These are phyloP conservation scores for Platysteira castanea DNA, from an alignment of 2,113 vertebrate genomes.

Conservation along the genomic window DNA sequence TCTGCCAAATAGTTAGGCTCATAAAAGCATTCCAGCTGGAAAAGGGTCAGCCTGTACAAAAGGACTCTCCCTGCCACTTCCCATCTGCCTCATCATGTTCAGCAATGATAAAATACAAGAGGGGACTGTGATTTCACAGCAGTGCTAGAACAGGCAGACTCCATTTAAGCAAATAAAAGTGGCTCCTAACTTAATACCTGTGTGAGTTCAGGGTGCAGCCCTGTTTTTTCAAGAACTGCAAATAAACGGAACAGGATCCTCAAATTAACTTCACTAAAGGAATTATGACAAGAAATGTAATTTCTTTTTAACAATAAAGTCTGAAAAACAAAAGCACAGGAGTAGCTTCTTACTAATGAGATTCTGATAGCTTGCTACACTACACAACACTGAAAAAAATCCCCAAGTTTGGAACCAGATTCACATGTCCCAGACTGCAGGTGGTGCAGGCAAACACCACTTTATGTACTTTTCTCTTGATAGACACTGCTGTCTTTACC, in stretches of 20 bases:
- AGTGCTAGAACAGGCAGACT: neutral
- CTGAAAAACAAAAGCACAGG: neutral
- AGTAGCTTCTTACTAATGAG: neutral
- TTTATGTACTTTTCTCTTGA: neutral
- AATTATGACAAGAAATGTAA: neutral
- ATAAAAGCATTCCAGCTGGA: neutral
- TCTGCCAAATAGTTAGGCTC: neutral
- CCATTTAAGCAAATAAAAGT: neutral
- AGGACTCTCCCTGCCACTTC: fast-evolving
- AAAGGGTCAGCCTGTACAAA: neutral
- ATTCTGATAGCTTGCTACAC: neutral
- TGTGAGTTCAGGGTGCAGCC: neutral
- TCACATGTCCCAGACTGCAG: neutral
- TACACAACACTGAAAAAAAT: neutral
- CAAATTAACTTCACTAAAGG: neutral
- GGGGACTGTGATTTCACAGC: neutral
- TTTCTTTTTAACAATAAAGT: neutral
- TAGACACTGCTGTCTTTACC: neutral
- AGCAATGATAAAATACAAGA: neutral
- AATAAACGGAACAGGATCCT: slow-evolving; percentile 39
- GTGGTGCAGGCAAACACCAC: neutral
- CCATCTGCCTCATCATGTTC: fast-evolving
- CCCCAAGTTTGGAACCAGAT: neutral
- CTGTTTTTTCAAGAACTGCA: neutral
- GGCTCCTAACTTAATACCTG: neutral